Conservation (phyloP, 2,888 invertebrate genomes). For the Chironomus riparius region DNA sequence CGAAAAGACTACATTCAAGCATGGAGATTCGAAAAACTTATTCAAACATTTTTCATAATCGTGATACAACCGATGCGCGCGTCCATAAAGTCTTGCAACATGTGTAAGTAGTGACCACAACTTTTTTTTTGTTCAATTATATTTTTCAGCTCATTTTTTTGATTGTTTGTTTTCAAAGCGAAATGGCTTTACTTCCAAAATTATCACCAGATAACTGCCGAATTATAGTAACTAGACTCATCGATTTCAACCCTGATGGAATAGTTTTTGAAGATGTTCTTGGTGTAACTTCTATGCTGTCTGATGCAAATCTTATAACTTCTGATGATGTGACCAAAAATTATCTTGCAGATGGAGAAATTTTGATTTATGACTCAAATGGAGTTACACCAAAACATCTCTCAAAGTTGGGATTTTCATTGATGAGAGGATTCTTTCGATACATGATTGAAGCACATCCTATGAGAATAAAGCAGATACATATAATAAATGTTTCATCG, state of each 20-base stretch:
- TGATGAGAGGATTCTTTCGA: too few species aligned
- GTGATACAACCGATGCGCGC: background rate
- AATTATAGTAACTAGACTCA: background rate
- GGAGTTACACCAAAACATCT: background rate
- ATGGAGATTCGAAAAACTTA: background rate
- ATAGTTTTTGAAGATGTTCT: conserved; percentile 1
- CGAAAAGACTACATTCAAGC: background rate
- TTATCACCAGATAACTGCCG: background rate
- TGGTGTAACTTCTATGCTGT: background rate
- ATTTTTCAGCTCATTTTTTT: too few species aligned
- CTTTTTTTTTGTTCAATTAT: background rate
- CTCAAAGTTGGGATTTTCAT: background rate
- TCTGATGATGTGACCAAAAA: background rate
- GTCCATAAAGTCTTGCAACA: background rate
- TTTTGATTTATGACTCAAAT: conserved; percentile 1
- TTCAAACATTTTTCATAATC: background rate
- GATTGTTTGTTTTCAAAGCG: background rate
- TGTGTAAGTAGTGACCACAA: background rate
- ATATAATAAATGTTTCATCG: too few species aligned
- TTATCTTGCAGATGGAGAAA: conserved; percentile 1
- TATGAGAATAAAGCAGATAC: too few species aligned
- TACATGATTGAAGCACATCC: too few species aligned
- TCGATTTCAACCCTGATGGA: background rate
- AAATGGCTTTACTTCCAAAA: background rate
- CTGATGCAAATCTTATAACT: background rate